Evolutionary conservation across 2,888 invertebrate species (phyloP).

Genomic region (Sisyra terminalis): DNA sequence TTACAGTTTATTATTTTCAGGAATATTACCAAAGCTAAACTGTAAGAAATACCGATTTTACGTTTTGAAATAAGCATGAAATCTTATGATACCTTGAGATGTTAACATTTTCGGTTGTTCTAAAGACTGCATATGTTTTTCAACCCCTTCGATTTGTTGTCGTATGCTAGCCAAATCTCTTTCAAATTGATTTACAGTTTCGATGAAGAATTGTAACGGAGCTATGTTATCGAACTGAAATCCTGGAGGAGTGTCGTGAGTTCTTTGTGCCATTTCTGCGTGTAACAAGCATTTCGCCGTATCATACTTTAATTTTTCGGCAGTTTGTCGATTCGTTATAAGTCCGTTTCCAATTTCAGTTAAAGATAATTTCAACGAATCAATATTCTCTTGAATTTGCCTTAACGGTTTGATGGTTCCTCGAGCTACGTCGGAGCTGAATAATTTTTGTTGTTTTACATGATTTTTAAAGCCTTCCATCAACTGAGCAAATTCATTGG

Average conservation of each 20-base stretch:
- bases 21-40: no score
- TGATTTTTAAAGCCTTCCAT: conserved; percentile 69
- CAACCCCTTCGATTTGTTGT: conserved; percentile 54
- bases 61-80: no score
- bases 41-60: no score
- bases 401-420: conserved; percentile 42
- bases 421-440: conserved; percentile 67
- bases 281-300: conserved; percentile 55
- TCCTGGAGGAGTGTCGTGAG: conserved; percentile 58
- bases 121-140: conserved; percentile 50
- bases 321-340: conserved; percentile 38
- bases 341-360: conserved; percentile 43
- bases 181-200: conserved; percentile 52
- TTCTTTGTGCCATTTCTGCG: conserved; percentile 62
- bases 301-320: conserved; percentile 50
- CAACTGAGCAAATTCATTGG: conserved; percentile 59
- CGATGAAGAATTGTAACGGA: conserved; percentile 53
- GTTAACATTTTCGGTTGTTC: conserved; percentile 45
- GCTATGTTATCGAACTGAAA: conserved; percentile 60
- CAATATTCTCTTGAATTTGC: conserved; percentile 46
- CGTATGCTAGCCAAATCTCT: conserved; percentile 48
- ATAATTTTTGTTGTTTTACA: conserved; percentile 70
- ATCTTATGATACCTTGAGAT: conserved; percentile 40
- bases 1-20: no score
- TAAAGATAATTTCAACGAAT: conserved; percentile 36